Evolutionary conservation across 2,888 invertebrate genomes (phyloP), one percentile per base, ranked within the genome.

Genomic region (Platycheirus albimanus): DNA sequence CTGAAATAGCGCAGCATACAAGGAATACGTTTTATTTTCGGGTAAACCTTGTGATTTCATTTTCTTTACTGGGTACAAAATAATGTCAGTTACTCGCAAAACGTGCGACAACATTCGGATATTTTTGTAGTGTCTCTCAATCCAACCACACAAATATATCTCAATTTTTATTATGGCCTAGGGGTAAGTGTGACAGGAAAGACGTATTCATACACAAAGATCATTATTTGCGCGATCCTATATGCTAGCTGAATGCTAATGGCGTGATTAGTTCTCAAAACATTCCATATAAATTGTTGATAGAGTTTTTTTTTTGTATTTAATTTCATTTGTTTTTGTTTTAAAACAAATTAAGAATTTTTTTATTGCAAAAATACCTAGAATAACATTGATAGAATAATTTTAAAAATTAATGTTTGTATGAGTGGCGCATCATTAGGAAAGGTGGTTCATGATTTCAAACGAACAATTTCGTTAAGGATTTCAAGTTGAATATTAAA

Each of bases 191-290:
- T 28, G 47, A 43, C 17, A 43, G 47, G 52, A 13, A 45, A 33
- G 17, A 33, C 36, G 30, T 33, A 43, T 30, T 56, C 63, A 54
- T 13, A 64, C 28, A 47, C 47, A 45, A 24, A 69, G 47, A 52
- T 51, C n/a, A 63, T 45, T 63, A 81, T 81, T 81, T 67, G 52
- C 61, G 56, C 58, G 24, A 41, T 71, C 67, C 24, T 43, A 30
- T 45, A 78, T 69, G 72, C 78, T 54, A 38, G 13, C 15, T 78
- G 83, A 83, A 83, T 83, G 56, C 30, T 83, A 83, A 83, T 78
- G 20, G 72, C 64, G 20, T 69, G 64, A 78, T 83, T 78, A 78
- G 61, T 74, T 33, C 19, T 64, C 54, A 72, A 70, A 75, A 80
- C 69, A 69, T 80, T 70, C 63, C 58, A 52, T 52, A 58, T 74